phyloP scores from a whole-genome alignment of 2,797 vertebrate species.

The Rhincodon typus region DNA sequence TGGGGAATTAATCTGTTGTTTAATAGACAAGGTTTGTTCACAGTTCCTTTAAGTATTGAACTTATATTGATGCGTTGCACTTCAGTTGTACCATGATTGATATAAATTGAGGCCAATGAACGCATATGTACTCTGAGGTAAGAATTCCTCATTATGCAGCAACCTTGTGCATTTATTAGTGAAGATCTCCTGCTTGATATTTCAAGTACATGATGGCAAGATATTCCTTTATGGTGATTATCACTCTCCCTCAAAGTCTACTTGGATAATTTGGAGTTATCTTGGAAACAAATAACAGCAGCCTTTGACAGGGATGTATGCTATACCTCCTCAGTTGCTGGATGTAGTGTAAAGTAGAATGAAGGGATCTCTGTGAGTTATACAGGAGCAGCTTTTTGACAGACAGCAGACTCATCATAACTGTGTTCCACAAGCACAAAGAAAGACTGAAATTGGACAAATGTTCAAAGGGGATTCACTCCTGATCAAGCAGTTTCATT shows the following conservation, averaged over 20 bases:
- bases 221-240: too few relatives aligned
- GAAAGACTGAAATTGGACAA: constrained; percentile 7
- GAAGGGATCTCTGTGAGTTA: neutral
- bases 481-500: neutral
- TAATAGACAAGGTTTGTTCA: neutral
- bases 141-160: neutral
- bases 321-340: neutral
- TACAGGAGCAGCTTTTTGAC: neutral
- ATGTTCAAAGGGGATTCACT: constrained; percentile 23
- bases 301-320: too few relatives aligned
- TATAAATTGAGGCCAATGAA: neutral
- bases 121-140: neutral
- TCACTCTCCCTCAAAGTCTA: neutral
- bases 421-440: neutral
- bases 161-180: neutral
- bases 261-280: neutral
- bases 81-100: constrained; percentile 11
- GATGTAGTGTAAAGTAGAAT: neutral
- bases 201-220: neutral
- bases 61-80: neutral
- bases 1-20: neutral
- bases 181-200: neutral
- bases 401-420: neutral
- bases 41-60: neutral
- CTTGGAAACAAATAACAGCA: neutral